Conservation (phyloP, 1,140 invertebrate genomes). For the Ips nitidus region DNA sequence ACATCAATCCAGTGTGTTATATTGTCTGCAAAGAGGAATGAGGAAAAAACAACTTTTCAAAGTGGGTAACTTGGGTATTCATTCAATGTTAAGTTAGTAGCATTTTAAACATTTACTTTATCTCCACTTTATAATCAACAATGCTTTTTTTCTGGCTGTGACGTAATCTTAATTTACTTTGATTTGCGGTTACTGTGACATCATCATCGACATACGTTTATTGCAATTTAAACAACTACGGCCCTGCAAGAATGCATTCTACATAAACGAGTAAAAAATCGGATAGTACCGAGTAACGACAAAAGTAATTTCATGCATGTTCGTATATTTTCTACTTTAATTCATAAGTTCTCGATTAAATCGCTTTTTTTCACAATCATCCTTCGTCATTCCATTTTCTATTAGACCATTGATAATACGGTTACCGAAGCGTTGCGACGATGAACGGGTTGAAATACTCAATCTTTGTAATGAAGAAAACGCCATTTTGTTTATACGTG, state of each 20-base stretch:
- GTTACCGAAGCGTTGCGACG: constrained; percentile 27
- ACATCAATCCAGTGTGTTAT: too few relatives aligned
- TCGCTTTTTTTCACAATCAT: constrained; percentile 30
- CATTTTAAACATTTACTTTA: too few relatives aligned
- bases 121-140: too few relatives aligned
- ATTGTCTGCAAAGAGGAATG: too few relatives aligned
- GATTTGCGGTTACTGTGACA: too few relatives aligned
- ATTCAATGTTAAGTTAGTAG: too few relatives aligned
- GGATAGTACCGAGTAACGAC: constrained; percentile 33
- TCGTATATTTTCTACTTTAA: constrained; percentile 39
- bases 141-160: too few relatives aligned
- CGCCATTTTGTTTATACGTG: constrained; percentile 14
- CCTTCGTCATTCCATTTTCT: constrained; percentile 37
- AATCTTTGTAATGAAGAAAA: constrained; percentile 17
- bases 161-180: too few relatives aligned
- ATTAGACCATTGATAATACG: constrained; percentile 39
- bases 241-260: constrained; percentile 15
- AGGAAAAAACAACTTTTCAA: too few relatives aligned
- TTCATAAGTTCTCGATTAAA: constrained; percentile 36
- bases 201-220: too few relatives aligned
- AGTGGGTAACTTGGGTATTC: too few relatives aligned
- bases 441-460: constrained; percentile 25
- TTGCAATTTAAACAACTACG: background rate
- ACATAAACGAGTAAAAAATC: constrained; percentile 19
- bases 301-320: constrained; percentile 39